Evolutionary conservation across 2,888 invertebrate genomes (phyloP), one percentile per base, ranked within the genome.

Genomic region (Pteria penguin): DNA sequence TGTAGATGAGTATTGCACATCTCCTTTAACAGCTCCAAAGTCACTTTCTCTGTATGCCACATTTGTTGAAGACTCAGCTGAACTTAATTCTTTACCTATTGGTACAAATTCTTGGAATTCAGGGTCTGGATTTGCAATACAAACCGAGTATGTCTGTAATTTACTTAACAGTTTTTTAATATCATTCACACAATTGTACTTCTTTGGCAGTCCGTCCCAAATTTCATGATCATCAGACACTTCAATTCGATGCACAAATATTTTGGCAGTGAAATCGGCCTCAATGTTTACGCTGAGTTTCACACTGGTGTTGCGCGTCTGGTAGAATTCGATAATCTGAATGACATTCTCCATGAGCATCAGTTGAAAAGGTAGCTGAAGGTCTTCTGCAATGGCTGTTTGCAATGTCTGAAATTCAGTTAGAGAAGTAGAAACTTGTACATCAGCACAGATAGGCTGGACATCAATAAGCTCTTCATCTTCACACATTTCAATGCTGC

Each of bases 51-150:
- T 18, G 22, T 36, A 65, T n/a, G n/a, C n/a, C n/a, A n/a, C n/a
- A n/a, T n/a, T n/a, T n/a, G n/a, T n/a, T n/a, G n/a, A n/a, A n/a
- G n/a, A n/a, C n/a, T n/a, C n/a, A n/a, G n/a, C n/a, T n/a, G n/a
- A n/a, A n/a, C n/a, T n/a, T n/a, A n/a, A n/a, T n/a, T n/a, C n/a
- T n/a, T n/a, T n/a, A n/a, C n/a, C n/a, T n/a, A 62, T 32, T 61
- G 72, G 72, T n/a, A 71, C 57, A 22, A 75, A 31, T 18, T 63
- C 45, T 26, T 55, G 52, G 27, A 60, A 66, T 18, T 65, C 60
- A n/a, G 55, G 27, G 27, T 78, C 78, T 0, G 68, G 75, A 57
- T 75, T 72, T 26, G 72, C 75, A 52, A 67, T 4, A 33, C 75
- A 78, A 8, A 78, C 71, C 61, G 18, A 27, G 32, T 52, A 71